Evolutionary conservation across 2,113 vertebrate genomes (phyloP).

Genomic region (Zosterops borbonicus): DNA sequence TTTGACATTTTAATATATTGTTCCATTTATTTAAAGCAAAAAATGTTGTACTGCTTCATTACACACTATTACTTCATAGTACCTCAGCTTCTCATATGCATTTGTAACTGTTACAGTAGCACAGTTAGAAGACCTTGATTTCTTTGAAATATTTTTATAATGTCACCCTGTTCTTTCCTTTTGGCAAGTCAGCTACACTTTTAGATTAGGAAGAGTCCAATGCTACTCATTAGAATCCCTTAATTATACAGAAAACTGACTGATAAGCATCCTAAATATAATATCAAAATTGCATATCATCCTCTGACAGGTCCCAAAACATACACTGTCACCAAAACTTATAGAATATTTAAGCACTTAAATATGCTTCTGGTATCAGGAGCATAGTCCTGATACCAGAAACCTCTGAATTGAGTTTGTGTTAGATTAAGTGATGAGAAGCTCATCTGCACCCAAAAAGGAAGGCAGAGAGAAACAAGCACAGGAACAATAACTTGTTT

Average conservation of each 20-base stretch:
- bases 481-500: neutral
- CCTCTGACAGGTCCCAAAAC: neutral
- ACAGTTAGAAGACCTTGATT: neutral
- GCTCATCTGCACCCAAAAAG: neutral
- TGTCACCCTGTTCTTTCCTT: neutral
- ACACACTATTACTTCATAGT: neutral
- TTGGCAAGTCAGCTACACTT: constrained; percentile 70
- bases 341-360: neutral
- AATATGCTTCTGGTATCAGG: too few relatives aligned
- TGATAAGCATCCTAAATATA: neutral
- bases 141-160: neutral
- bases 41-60: neutral
- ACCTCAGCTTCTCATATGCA: neutral
- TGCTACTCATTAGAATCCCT: neutral
- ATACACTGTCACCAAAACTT: neutral
- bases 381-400: neutral
- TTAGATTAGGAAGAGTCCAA: neutral
- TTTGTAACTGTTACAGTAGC: neutral
- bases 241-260: neutral
- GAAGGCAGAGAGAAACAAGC: neutral
- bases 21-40: neutral
- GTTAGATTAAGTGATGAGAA: neutral
- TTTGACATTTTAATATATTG: neutral
- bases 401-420: neutral
- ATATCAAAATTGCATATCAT: neutral